Evolutionary conservation across 2,888 invertebrate genomes (phyloP), one percentile per base, ranked within the genome.

Genomic region (Chrysina gloriosa): DNA sequence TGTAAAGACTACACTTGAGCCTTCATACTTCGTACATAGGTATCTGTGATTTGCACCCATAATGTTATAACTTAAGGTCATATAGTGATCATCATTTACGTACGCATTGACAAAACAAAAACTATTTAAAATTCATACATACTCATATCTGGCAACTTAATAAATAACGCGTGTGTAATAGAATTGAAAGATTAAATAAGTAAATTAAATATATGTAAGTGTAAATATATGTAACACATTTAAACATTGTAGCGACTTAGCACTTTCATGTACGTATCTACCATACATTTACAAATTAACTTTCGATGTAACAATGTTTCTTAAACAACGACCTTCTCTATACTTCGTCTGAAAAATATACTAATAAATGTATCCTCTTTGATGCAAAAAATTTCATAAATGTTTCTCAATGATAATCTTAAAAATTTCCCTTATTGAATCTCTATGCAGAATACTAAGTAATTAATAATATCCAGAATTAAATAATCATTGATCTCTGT

Each of bases 331-430:
- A 52, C 31, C 29, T 31, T 52, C 19, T 52, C 29, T 52, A 3
- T 19, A 31, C 6, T 52, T 19, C 31, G 31, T 34, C 31, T 31
- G 14, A 31, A 7, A 52, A 31, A 52, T 52, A 9, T 21, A 52
- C 31, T 52, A 52, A 52, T 52, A 52, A 19, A 52, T 52, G 52
- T 52, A 9, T 52, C 52, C 19, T 52, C 52, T 19, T 29, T 52
- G 16, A 31, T 52, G 52, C 19, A 29, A 29, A 52, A 52, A 1
- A 9, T 31, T 45, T 16, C 45, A 16, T 19, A 21, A 45, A 9
- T 16, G 9, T 45, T n/a, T n/a, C n/a, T n/a, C n/a, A 19, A 45
- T 36, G 21, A 21, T 9, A 21, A 21, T 21, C 21, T 45, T 45
- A 19, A 45, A 21, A 19, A 21, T 45, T 45, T 21, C 45, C 16